Conservation (phyloP, 2,797 vertebrate species). For the Buceros bicornis region DNA sequence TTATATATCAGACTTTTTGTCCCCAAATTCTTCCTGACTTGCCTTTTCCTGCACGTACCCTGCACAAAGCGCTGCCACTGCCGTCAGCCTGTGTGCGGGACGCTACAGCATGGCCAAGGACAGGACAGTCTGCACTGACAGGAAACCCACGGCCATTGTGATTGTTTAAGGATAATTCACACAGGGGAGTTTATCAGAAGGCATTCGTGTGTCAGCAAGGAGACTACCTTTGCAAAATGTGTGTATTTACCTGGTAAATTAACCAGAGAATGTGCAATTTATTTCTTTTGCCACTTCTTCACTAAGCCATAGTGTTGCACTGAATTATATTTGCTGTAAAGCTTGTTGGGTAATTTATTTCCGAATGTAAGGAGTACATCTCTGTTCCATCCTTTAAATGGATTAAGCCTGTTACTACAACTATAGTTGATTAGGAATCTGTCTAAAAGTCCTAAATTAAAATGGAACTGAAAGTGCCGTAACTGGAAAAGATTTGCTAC, state of each 20-base stretch:
- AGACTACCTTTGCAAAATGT: neutral
- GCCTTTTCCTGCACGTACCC: neutral
- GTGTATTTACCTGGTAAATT: conserved; percentile 30
- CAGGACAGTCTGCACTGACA: neutral
- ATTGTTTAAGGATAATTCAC: neutral
- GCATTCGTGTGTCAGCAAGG: neutral
- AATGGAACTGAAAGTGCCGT: neutral
- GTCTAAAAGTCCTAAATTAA: conserved; percentile 18
- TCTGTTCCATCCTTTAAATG: conserved; percentile 17
- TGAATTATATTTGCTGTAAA: conserved; percentile 48
- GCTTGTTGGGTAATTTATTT: conserved; percentile 33
- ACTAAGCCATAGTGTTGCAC: neutral
- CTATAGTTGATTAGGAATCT: neutral
- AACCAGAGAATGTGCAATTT: neutral
- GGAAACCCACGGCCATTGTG: neutral
- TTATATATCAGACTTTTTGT: neutral
- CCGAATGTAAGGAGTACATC: conserved; percentile 1
- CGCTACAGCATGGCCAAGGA: fast-evolving
- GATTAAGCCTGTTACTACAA: neutral
- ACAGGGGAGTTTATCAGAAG: neutral
- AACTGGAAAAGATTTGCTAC: neutral
- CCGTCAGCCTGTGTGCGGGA: fast-evolving
- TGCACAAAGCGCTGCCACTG: neutral
- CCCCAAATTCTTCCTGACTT: neutral
- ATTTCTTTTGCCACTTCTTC: conserved; percentile 28